These are phyloP conservation scores for Argyrosomus japonicus DNA, from an alignment of 2,113 vertebrate genomes.

Conservation along the genomic window DNA sequence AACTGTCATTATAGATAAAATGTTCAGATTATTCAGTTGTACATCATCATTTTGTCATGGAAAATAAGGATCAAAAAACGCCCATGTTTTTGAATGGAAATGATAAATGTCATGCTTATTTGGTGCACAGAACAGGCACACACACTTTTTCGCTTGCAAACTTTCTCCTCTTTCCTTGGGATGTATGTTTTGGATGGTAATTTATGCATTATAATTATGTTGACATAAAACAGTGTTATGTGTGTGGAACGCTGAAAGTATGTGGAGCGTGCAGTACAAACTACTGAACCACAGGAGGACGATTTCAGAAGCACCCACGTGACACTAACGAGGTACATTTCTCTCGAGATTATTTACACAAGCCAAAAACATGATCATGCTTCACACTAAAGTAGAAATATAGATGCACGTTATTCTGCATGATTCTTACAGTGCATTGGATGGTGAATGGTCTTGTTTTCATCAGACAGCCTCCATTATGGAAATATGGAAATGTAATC, in stretches of 20 bases:
- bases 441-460: neutral
- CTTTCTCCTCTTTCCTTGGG: slow-evolving; percentile 2
- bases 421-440: neutral
- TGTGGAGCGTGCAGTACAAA: neutral
- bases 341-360: neutral
- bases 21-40: neutral
- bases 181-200: slow-evolving; percentile 27
- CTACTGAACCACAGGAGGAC: neutral
- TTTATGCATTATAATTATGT: slow-evolving; percentile 33
- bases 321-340: neutral
- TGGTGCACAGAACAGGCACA: neutral
- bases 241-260: neutral
- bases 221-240: slow-evolving; percentile 10
- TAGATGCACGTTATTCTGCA: neutral
- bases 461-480: neutral
- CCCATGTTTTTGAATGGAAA: neutral
- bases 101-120: neutral
- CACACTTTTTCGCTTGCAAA: slow-evolving; percentile 14
- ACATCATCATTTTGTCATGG: neutral
- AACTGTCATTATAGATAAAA: neutral
- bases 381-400: neutral
- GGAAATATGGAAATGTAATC: slow-evolving; percentile 26
- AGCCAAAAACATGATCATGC: neutral
- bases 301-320: neutral
- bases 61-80: neutral